These are phyloP conservation scores for Phragmatobia fuliginosa DNA, from an alignment of 2,888 invertebrate genomes.

Conservation along the genomic window DNA sequence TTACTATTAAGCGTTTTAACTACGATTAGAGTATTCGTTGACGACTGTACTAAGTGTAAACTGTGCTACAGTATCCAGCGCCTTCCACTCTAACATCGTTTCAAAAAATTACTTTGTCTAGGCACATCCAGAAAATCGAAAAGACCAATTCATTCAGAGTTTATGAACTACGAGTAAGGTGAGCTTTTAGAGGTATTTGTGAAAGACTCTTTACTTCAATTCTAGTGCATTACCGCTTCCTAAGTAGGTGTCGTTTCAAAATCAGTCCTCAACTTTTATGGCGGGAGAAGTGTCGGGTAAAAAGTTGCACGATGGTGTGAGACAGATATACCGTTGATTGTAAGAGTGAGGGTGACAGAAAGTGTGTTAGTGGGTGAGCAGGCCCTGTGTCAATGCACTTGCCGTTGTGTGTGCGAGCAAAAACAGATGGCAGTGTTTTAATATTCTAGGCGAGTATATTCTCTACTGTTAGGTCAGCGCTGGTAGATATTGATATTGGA, in stretches of 20 bases:
- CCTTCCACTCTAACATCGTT: too few relatives aligned
- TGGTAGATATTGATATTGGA: too few relatives aligned
- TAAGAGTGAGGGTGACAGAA: constrained; percentile 63
- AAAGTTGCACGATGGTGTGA: constrained; percentile 62
- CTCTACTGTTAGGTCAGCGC: not conserved
- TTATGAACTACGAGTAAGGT: too few relatives aligned
- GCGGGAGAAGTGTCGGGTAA: constrained; percentile 75
- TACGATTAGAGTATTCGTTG: too few relatives aligned
- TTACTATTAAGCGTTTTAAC: too few relatives aligned
- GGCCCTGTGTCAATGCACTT: constrained; percentile 75
- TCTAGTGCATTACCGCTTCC: constrained; percentile 50
- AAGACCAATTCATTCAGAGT: too few relatives aligned
- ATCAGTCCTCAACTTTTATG: constrained; percentile 70
- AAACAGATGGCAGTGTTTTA: constrained; percentile 37
- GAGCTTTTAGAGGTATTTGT: not conserved
- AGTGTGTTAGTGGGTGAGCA: constrained; percentile 80
- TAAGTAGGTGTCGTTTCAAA: constrained; percentile 60
- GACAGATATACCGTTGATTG: constrained; percentile 47
- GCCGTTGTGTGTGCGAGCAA: constrained; percentile 40
- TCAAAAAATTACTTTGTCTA: too few relatives aligned
- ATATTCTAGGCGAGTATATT: constrained; percentile 18
- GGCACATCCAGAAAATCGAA: too few relatives aligned
- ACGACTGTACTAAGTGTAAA: too few relatives aligned
- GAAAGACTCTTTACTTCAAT: constrained; percentile 26
- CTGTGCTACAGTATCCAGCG: too few relatives aligned